Conservation (phyloP, 2,113 vertebrate species). For the Trichechus manatus region DNA sequence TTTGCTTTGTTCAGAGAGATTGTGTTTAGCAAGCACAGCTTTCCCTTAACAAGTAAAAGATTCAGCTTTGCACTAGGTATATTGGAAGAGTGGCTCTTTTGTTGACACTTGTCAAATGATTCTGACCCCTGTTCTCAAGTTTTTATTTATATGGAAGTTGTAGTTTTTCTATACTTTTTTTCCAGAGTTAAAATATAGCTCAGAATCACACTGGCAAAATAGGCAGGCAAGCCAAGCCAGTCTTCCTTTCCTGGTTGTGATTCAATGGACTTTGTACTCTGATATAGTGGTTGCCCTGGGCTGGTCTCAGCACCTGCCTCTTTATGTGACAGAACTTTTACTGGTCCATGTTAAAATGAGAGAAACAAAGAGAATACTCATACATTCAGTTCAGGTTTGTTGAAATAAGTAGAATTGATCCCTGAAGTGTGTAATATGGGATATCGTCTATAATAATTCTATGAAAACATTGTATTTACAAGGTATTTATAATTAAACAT, state of each 20-base stretch:
- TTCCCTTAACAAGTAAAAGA: constrained; percentile 1
- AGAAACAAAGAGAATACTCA: constrained; percentile 2
- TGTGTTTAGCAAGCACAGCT: neutral
- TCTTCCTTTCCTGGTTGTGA: neutral
- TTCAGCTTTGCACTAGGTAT: neutral
- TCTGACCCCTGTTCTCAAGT: neutral
- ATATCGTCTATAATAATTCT: neutral
- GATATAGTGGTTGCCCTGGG: neutral
- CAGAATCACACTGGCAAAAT: neutral
- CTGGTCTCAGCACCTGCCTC: neutral
- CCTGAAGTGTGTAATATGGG: neutral
- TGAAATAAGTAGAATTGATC: constrained; percentile 50
- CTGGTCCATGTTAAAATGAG: neutral
- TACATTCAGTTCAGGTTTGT: neutral
- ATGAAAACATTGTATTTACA: neutral
- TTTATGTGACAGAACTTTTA: neutral
- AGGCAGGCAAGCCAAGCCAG: neutral
- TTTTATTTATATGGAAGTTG: neutral
- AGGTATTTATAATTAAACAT: neutral
- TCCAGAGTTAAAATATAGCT: neutral
- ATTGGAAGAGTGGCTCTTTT: neutral
- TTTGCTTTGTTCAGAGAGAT: neutral
- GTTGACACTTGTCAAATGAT: neutral
- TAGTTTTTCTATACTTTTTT: neutral
- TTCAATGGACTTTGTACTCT: neutral